Conservation (phyloP, 2,113 vertebrate species). For the Promerops cafer region DNA sequence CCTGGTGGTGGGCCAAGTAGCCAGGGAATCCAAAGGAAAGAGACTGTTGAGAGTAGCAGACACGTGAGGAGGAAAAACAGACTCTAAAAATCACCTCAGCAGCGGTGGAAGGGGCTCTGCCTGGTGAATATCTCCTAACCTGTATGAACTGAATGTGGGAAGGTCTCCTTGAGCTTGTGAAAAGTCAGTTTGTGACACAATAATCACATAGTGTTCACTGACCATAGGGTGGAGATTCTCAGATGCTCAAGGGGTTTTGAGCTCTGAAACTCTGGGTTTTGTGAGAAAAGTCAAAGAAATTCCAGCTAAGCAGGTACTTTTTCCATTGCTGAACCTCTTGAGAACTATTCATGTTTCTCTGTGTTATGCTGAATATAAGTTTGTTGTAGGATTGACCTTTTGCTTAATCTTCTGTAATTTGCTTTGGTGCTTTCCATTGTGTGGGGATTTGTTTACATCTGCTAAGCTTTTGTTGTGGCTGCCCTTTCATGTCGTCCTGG, state of each 20-base stretch:
- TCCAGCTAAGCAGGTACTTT: background rate
- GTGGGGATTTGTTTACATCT: background rate
- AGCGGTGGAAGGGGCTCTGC: background rate
- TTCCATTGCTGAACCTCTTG: background rate
- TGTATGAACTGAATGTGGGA: rapidly evolving
- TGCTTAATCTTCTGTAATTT: background rate
- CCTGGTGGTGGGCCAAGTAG: background rate
- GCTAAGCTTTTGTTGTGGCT: background rate
- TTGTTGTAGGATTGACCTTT: background rate
- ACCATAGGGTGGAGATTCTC: background rate
- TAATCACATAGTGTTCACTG: background rate
- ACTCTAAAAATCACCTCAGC: background rate
- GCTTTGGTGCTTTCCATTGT: background rate
- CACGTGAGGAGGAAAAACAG: rapidly evolving
- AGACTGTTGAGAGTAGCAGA: background rate
- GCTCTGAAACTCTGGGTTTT: background rate
- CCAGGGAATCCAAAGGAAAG: background rate
- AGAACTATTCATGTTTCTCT: background rate
- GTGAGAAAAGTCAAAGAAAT: background rate
- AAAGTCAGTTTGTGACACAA: background rate
- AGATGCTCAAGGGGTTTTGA: background rate
- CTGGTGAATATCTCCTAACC: background rate
- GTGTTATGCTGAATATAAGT: background rate
- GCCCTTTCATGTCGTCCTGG: background rate
- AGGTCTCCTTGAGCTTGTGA: background rate